Percentiles rank a stretch among this genome's conserved stretches.
Conservation (phyloP, 2,113 vertebrate genomes). For the Coracopsis vasa region DNA sequence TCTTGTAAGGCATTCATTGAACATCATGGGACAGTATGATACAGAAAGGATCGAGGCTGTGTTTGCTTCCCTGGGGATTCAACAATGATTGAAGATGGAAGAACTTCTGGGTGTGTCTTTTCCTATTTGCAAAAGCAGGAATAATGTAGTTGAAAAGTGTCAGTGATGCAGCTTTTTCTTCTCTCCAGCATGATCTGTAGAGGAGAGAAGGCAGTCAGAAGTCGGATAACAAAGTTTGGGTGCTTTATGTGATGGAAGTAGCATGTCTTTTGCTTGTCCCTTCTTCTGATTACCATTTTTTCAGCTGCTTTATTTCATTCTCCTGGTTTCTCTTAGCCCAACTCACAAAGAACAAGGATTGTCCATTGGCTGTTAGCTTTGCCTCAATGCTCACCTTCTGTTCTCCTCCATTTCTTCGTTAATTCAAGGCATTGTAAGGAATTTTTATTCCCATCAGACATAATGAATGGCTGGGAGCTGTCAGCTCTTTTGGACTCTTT, state of each 20-base stretch:
- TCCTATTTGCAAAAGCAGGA: background rate
- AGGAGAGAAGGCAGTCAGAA: background rate
- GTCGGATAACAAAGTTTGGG: background rate
- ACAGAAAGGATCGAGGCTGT: background rate
- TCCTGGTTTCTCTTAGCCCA: background rate
- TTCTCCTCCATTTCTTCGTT: background rate
- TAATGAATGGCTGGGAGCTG: constrained; percentile 10
- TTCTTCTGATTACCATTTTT: background rate
- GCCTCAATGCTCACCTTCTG: background rate
- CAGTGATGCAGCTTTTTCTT: background rate
- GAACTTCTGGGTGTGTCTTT: background rate
- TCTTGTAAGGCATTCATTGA: accelerated
- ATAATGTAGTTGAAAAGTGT: background rate
- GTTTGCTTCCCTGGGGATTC: background rate
- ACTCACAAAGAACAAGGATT: background rate
- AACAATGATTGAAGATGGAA: background rate
- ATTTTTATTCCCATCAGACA: background rate
- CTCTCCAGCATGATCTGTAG: background rate
- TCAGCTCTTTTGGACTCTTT: constrained; percentile 1
- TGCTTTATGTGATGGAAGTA: background rate
- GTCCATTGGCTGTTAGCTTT: background rate
- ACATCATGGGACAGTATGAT: background rate
- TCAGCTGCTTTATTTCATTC: background rate
- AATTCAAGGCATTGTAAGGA: background rate
- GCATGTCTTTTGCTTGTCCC: background rate